A percentile compares a stretch with the other conserved stretches of the same genome.
Conservation (phyloP, 1,140 invertebrate genomes). For the Dinothrombium tinctorium region DNA sequence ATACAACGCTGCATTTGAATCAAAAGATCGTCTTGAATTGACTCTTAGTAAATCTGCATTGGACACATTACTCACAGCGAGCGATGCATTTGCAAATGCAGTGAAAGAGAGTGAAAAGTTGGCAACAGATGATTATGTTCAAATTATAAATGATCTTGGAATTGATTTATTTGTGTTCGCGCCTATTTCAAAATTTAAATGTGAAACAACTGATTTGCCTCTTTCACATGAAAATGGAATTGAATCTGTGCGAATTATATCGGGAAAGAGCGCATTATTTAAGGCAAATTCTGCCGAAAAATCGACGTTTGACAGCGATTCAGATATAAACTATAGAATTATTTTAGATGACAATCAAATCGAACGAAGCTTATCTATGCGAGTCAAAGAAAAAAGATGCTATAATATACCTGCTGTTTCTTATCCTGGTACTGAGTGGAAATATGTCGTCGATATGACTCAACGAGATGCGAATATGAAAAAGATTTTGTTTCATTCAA, state of each 20-base stretch:
- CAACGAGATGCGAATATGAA: constrained; percentile 7
- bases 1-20: constrained; percentile 15
- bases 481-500: constrained; percentile 9
- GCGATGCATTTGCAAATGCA: constrained; percentile 18
- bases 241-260: no score
- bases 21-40: constrained; percentile 44
- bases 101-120: constrained; percentile 15
- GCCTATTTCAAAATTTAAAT: not conserved
- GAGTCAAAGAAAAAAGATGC: not conserved
- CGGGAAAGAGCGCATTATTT: no score
- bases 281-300: no score
- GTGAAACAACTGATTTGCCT: not conserved
- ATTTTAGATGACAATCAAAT: not conserved
- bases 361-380: not conserved
- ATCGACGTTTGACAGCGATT: not conserved
- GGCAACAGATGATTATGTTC: not conserved
- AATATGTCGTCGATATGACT: constrained; percentile 5
- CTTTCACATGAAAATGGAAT: no score
- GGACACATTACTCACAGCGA: constrained; percentile 25
- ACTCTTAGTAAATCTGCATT: constrained; percentile 38
- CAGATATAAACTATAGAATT: not conserved
- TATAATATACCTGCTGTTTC: not conserved
- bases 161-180: not conserved
- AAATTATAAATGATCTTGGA: constrained; percentile 12
- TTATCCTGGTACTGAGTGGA: constrained; percentile 6